Conservation (phyloP, 2,113 vertebrate genomes). For the Brachirus orientalis region DNA sequence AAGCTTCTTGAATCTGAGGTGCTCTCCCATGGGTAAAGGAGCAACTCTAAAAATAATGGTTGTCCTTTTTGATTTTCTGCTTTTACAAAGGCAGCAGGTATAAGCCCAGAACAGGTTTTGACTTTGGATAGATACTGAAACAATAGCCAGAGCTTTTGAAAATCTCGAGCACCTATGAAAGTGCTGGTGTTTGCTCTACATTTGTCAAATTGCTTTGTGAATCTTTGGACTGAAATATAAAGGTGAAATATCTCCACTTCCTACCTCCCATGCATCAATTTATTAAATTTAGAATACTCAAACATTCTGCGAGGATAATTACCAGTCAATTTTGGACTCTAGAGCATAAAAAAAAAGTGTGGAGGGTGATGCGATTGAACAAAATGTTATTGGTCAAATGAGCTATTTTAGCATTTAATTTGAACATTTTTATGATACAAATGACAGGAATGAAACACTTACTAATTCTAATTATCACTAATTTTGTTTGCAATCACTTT, state of each 20-base stretch:
- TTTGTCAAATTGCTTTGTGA: background rate
- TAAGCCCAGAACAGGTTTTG: conserved; percentile 9
- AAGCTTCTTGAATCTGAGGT: conserved; percentile 44
- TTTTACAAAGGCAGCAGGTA: conserved; percentile 18
- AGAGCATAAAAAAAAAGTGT: no score
- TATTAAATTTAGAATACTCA: background rate
- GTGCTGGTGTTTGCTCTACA: background rate
- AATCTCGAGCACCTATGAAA: background rate
- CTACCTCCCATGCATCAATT: background rate
- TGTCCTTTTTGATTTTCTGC: conserved; percentile 21
- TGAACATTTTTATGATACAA: no score
- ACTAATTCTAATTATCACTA: no score
- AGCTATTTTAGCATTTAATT: no score
- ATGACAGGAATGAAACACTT: no score
- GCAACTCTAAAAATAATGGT: conserved; percentile 48
- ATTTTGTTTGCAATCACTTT: no score
- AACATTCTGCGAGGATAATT: background rate
- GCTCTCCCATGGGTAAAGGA: conserved; percentile 39
- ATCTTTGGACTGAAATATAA: background rate
- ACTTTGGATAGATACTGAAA: conserved; percentile 20
- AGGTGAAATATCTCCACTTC: background rate
- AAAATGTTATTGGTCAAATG: no score
- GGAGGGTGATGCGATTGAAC: no score
- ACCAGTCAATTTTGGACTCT: background rate
- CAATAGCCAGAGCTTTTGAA: background rate